Evolutionary conservation across 1,140 invertebrate species (phyloP), one percentile per base, ranked within the genome.

Genomic region (Pseudomyrmex pallidus): DNA sequence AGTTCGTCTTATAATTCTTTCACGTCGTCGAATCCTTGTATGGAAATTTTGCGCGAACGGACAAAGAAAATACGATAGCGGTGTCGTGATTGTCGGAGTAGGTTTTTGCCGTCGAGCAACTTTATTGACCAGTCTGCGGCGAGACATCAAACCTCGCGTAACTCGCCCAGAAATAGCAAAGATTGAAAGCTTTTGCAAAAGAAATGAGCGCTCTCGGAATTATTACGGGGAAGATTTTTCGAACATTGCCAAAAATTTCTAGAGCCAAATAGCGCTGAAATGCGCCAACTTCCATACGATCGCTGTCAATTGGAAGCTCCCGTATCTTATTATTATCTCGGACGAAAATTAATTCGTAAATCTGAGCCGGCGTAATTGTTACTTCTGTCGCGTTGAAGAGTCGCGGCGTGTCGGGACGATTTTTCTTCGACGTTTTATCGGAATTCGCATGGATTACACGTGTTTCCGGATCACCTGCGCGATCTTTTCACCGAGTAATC

Each of bases 91-190:
- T 73, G 52, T 15, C n/a, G 10, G 70, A 76, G 70, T 2, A 44
- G 9, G 2, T 52, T 13, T 59, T 13, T 15, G 20, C 59, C 44
- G 4, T 15, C 50, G 25, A 56, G 15, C 12, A 70, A 25, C 50
- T 84, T 87, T 82, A 87, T 85, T 59, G 76, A 85, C 25, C 72
- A 22, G 61, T 72, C 20, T 74, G 35, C 52, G 57, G 44, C 17
- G 68, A 84, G 57, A 74, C 74, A 57, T 72, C 70, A 82, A 82
- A 64, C 52, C 48, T 66, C 35, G 20, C 50, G 15, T 72, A 44
- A 78, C 35, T 17, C 52, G 15, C 68, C 63, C 50, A 82, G 44
- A 68, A 85, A 86, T 87, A 87, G 63, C 56, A 50, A 59, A 63
- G 3, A 52, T 70, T 46, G 46, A 59, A 15, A 48, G 8, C 2